Evolutionary conservation across 2,888 invertebrate species (phyloP).

Genomic region (Baronia brevicornis): DNA sequence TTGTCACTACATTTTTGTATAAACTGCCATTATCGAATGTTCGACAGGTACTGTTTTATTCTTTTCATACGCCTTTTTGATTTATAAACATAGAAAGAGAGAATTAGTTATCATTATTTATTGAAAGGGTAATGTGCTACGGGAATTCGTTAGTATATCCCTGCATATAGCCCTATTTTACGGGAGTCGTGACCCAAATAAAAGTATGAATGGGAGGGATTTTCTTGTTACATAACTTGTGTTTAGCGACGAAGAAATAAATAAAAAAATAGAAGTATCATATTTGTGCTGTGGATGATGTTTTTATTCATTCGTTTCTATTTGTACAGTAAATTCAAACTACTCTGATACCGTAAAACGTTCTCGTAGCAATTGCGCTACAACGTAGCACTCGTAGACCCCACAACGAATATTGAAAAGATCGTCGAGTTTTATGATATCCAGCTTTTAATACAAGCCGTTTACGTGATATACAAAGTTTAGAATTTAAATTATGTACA

Average conservation of each 20-base stretch:
- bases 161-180: no score
- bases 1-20: constrained; percentile 62
- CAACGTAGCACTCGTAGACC: constrained; percentile 17
- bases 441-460: no score
- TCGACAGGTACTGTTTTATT: constrained; percentile 19
- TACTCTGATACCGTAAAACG: constrained; percentile 1
- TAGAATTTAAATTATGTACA: no score
- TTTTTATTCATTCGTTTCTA: neutral
- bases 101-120: constrained; percentile 13
- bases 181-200: no score
- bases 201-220: no score
- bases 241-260: neutral
- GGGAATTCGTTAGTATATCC: no score
- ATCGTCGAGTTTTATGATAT: no score
- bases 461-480: no score
- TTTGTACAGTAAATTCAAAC: constrained; percentile 2
- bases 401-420: no score
- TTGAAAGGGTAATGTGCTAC: no score
- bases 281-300: neutral
- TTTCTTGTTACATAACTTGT: no score
- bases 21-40: constrained; percentile 27
- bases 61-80: constrained; percentile 11
- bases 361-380: no score
- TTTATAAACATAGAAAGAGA: constrained; percentile 17
- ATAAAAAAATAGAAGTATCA: neutral